Evolutionary conservation across 2,797 vertebrate genomes (phyloP).

Genomic region (Cossypha polioptera): DNA sequence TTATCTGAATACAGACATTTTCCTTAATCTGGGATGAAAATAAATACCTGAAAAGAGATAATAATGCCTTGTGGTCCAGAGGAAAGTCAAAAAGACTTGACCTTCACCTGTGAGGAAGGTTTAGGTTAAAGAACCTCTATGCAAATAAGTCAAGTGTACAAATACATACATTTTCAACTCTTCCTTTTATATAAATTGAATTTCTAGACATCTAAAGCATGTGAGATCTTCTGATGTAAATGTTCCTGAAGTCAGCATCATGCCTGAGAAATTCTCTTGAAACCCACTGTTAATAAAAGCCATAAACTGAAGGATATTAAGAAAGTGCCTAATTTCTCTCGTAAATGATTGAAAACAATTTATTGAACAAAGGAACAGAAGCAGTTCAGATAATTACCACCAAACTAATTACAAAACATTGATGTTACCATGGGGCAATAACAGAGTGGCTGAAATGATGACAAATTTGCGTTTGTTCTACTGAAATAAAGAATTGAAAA

Average conservation of each 20-base stretch:
- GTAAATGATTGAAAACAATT: not conserved
- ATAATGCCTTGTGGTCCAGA: not conserved
- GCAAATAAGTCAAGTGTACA: not conserved
- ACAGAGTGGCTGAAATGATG: not conserved
- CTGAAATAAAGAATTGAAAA: not conserved
- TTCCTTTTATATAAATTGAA: not conserved
- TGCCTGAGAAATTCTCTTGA: not conserved
- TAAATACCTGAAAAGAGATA: not conserved
- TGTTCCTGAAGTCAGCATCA: not conserved
- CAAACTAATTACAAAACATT: not conserved
- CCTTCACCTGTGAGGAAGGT: not conserved
- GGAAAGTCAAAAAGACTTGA: not conserved
- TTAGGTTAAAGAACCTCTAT: not conserved
- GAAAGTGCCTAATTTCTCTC: not conserved
- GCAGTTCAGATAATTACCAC: not conserved
- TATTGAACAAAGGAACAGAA: not conserved
- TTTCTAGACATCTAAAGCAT: not conserved
- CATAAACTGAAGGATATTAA: not conserved
- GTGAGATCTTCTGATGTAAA: not conserved
- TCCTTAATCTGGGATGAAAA: not conserved
- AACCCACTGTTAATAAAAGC: not conserved
- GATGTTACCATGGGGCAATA: not conserved
- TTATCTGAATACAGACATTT: not conserved
- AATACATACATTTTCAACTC: not conserved
- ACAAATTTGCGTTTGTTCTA: not conserved